Evolutionary conservation across 30 jellyfish, hydroid and myxozoan species (phyloP), one percentile per base, ranked within the genome.

Genomic region (Cassiopea xamachana): DNA sequence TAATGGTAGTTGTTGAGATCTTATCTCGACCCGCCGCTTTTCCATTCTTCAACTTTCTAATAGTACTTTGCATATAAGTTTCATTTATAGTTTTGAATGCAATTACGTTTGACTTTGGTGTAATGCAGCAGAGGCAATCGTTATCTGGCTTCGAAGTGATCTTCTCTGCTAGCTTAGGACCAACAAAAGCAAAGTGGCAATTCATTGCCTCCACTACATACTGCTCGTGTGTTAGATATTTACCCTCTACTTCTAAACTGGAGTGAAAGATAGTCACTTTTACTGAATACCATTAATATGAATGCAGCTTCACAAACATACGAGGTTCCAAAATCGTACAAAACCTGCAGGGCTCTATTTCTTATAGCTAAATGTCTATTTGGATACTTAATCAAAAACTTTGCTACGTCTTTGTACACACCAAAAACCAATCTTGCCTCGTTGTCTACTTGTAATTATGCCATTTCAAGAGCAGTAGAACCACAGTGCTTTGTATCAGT

Each of bases 11-110:
- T 4, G 84, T 75, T 2, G 84, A 47, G 49, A 75, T 19, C 55
- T n/a, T 46, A 46, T 75, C 84, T 2, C 75, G 84, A 4, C 84
- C 68, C 45, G 60, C 75, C 19, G 68, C 84, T 48, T 75, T 75
- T n/a, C 84, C 84, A 75, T 75, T 75, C 68, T 75, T 75, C 10
- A 75, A 46, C 73, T 16, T 46, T 2, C 19, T 4, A 2, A 75
- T 27, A 2, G 84, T 6, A 46, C 19, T 75, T 16, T 4, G 84
- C 19, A 81, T 46, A 43, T 27, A 55, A 2, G 44, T 64, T 16
- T 81, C 90, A 64, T 67, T 58, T 44, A 81, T 64, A n/a, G 46
- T 49, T 5, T 81, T 60, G 48, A 81, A 60, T 51, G 8, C 64
- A 51, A 51, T 4, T 51, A 51, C 9, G 4, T 2, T 51, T 2